Conservation (phyloP, 2,113 vertebrate genomes). For the Chaetura pelagica region DNA sequence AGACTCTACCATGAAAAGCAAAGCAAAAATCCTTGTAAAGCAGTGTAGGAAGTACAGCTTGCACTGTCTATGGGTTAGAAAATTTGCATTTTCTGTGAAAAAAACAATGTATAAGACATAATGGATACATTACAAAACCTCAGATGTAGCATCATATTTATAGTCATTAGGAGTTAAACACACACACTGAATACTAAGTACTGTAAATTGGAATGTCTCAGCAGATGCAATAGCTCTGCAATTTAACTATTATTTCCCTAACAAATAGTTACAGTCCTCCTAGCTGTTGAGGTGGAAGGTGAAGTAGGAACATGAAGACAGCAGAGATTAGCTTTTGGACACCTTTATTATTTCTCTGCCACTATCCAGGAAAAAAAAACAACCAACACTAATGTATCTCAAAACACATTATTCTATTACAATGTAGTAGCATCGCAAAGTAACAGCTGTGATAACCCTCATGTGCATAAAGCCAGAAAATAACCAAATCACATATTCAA, state of each 20-base stretch:
- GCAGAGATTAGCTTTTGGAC: constrained; percentile 25
- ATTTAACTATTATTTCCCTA: constrained; percentile 26
- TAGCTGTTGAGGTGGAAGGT: constrained; percentile 38
- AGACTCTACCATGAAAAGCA: neutral
- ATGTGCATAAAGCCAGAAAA: constrained; percentile 31
- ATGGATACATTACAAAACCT: neutral
- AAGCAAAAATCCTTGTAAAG: neutral
- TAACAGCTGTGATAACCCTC: constrained; percentile 44
- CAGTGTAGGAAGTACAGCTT: neutral
- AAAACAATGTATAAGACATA: neutral
- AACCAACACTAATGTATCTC: neutral
- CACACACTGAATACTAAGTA: neutral
- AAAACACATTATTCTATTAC: constrained; percentile 45
- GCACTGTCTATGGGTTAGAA: neutral
- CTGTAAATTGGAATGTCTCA: neutral
- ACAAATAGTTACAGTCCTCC: neutral
- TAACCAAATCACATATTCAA: constrained; percentile 29
- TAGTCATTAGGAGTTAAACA: constrained; percentile 9
- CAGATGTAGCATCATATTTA: neutral
- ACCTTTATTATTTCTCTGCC: constrained; percentile 43
- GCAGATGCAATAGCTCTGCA: neutral
- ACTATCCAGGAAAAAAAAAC: neutral
- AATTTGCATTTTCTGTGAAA: neutral
- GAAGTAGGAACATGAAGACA: constrained; percentile 30
- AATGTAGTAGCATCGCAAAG: neutral